Percentiles rank a stretch among this genome's conserved stretches.
Conservation (phyloP, 53 echinoderm and acorn worm species). For the Holothuria leucospilota region DNA sequence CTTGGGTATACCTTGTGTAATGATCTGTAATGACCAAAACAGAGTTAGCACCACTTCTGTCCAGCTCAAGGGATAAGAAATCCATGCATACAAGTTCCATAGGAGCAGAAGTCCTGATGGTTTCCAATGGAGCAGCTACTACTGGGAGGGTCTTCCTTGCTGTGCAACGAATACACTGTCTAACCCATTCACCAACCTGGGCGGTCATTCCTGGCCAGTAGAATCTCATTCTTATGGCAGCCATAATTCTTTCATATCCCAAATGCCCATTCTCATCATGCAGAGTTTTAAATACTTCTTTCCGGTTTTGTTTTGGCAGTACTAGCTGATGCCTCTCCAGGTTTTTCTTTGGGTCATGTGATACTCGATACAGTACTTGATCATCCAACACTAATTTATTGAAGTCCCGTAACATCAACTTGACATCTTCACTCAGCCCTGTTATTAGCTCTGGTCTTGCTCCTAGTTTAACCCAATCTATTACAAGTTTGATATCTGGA, state of each 20-base stretch:
- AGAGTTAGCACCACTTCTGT: background rate
- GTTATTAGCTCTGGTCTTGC: background rate
- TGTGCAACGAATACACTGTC: slow-evolving; percentile 38
- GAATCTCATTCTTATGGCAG: slow-evolving; percentile 27
- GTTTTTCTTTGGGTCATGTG: background rate
- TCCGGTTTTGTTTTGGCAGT: slow-evolving; percentile 31
- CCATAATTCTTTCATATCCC: slow-evolving; percentile 40
- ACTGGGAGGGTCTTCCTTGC: slow-evolving; percentile 36
- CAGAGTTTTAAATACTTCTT: slow-evolving; percentile 9
- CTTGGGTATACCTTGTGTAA: slow-evolving; percentile 43
- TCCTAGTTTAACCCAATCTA: background rate
- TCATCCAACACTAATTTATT: slow-evolving; percentile 11
- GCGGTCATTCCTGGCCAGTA: slow-evolving; percentile 52
- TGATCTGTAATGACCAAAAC: slow-evolving; percentile 31
- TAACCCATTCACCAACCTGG: slow-evolving; percentile 20
- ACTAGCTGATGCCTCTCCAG: slow-evolving; percentile 44
- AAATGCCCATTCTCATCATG: slow-evolving; percentile 50
- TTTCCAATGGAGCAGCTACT: slow-evolving; percentile 41
- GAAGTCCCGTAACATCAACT: slow-evolving; percentile 15
- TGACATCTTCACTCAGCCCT: background rate
- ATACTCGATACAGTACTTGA: slow-evolving; percentile 25
- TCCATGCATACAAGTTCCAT: slow-evolving; percentile 56
- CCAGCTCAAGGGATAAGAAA: slow-evolving; percentile 47
- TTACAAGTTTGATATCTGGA: slow-evolving; percentile 11
- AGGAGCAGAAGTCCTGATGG: slow-evolving; percentile 33